Evolutionary conservation across 2,888 invertebrate genomes (phyloP), one percentile per base, ranked within the genome.

Genomic region (Cephus sareptanus): DNA sequence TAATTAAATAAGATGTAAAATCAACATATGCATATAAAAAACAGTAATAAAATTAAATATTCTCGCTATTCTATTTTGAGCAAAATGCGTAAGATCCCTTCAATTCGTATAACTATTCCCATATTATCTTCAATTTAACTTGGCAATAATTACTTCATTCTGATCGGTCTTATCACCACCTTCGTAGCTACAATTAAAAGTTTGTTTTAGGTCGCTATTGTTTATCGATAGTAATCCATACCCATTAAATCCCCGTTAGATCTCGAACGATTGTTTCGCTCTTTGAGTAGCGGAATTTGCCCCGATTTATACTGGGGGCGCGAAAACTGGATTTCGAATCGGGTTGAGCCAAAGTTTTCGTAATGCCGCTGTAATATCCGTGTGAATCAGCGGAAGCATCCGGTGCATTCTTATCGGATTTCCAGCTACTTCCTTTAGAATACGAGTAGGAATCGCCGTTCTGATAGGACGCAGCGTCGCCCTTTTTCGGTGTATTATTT

Each of bases 391-490:
- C n/a, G 33, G 75, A 15, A 1, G 31, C 74, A 77, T 81, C 82
- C 37, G 79, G 80, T 74, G 81, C 76, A 75, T 82, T 84, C 76
- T 82, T 80, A 76, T 81, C 83, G 70, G 80, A 77, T 77, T 83
- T 84, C 80, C 82, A 82, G 71, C 79, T 81, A 75, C 81, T 82
- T 69, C 81, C 80, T 11, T 82, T 75, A 11, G 81, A 76, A 78
- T 80, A 80, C n/a, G 82, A 82, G 76, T 85, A 82, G 31, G 82
- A 79, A 75, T 85, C 82, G 56, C 82, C 80, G 35, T 78, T 81
- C 75, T 83, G 81, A 73, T 79, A 81, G n/a, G 77, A 71, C 34
- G 76, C 76, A 68, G 77, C 79, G 56, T 82, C 81, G 69, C 73
- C 80, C 74, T 81, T 81, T 76, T 81, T 83, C 68, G 83, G 76